Percentiles rank a stretch among this genome's conserved stretches.
Conservation (phyloP, 2,888 invertebrate genomes). For the Sesia apiformis region DNA sequence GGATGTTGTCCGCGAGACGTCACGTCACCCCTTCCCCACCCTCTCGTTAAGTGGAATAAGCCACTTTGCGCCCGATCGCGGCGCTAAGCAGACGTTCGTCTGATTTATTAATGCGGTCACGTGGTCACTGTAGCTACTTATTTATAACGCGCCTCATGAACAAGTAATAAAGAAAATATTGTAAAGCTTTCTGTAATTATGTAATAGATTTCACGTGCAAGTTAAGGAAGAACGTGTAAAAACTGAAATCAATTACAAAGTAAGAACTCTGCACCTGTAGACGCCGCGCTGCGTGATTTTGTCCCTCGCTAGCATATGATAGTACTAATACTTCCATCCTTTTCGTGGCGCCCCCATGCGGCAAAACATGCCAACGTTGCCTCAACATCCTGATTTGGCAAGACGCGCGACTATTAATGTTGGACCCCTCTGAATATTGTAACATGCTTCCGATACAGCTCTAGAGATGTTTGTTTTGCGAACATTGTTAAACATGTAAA, state of each 20-base stretch:
- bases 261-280: background rate
- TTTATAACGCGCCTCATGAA: background rate
- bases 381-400: no score
- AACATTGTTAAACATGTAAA: no score
- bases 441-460: no score
- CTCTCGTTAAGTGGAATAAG: slow-evolving; percentile 10
- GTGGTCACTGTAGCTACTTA: background rate
- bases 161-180: no score
- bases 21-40: slow-evolving; percentile 8
- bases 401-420: no score
- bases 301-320: slow-evolving; percentile 4
- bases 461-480: no score
- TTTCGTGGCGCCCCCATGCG: slow-evolving; percentile 56
- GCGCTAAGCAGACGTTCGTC: slow-evolving; percentile 9
- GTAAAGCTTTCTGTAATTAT: no score
- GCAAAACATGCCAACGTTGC: slow-evolving; percentile 35
- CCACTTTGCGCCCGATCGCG: slow-evolving; percentile 29
- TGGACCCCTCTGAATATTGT: no score
- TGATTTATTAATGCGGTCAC: background rate
- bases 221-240: no score
- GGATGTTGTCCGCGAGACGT: slow-evolving; percentile 24
- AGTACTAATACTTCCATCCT: slow-evolving; percentile 25
- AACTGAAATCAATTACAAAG: no score
- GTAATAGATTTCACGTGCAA: no score
- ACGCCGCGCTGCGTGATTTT: background rate